phyloP scores from a whole-genome alignment of 2,113 vertebrate species.

The Pimephales promelas region DNA sequence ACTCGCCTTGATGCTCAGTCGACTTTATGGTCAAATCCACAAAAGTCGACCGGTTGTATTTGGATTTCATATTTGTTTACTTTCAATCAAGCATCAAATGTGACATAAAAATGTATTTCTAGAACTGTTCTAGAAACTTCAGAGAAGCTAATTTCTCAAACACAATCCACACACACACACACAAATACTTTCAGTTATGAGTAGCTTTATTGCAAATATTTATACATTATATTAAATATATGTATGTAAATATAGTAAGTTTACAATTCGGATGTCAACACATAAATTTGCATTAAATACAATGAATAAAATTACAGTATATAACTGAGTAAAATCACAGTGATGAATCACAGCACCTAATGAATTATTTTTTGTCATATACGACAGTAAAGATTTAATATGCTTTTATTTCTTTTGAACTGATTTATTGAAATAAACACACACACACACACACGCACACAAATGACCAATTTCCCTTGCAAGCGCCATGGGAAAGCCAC shows the following conservation, averaged over 20 bases:
- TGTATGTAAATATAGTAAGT: too few species aligned
- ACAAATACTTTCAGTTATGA: too few species aligned
- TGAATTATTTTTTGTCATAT: background rate
- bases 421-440: too few species aligned
- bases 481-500: slow-evolving; percentile 13
- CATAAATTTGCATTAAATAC: too few species aligned
- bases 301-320: background rate
- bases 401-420: too few species aligned
- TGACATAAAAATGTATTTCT: background rate
- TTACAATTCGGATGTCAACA: too few species aligned
- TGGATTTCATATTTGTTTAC: background rate
- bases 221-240: too few species aligned
- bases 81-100: background rate
- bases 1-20: background rate
- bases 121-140: background rate
- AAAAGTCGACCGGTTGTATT: background rate
- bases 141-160: background rate
- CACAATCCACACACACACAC: too few species aligned
- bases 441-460: too few species aligned
- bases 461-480: too few species aligned
- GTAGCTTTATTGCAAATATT: too few species aligned
- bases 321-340: background rate
- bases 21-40: background rate
- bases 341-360: background rate
- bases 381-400: background rate